Evolutionary conservation across 2,797 vertebrate species (phyloP).

Genomic region (Crocodylus rhombifer): DNA sequence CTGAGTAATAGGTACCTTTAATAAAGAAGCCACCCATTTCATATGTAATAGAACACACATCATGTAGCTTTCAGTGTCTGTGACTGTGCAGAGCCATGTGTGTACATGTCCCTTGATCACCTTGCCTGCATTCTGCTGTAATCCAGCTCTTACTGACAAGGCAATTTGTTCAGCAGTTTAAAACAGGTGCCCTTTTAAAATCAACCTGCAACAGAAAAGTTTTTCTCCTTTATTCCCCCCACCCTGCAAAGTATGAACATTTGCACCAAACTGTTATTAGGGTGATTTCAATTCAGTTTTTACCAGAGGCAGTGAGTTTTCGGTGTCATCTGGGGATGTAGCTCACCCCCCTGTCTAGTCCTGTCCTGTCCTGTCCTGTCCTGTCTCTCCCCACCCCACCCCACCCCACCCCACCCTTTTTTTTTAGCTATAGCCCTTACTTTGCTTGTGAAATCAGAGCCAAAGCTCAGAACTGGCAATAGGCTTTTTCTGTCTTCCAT

Average conservation of each 20-base stretch:
- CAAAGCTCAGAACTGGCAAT: not conserved
- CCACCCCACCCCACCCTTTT: no score
- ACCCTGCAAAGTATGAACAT: not conserved
- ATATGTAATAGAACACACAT: not conserved
- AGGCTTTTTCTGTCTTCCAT: not conserved
- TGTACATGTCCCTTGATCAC: not conserved
- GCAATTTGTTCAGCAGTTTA: not conserved
- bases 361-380: no score
- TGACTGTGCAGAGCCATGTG: not conserved
- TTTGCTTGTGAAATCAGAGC: not conserved
- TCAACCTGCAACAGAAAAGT: not conserved
- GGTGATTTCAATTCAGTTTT: not conserved
- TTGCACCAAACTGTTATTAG: not conserved
- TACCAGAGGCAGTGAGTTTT: not conserved
- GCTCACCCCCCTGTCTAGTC: not conserved
- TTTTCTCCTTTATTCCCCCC: not conserved
- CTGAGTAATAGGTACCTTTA: not conserved
- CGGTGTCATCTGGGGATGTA: not conserved
- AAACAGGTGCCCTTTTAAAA: not conserved
- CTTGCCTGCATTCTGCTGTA: not conserved
- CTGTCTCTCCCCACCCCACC: no score
- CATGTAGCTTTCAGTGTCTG: not conserved
- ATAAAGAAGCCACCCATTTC: not conserved
- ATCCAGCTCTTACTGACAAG: not conserved
- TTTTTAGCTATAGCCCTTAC: not conserved